Percentiles rank a stretch among this genome's conserved stretches.
These are phyloP conservation scores for Cossypha dichroa DNA, from an alignment of 2,797 vertebrate species.

Conservation along the genomic window DNA sequence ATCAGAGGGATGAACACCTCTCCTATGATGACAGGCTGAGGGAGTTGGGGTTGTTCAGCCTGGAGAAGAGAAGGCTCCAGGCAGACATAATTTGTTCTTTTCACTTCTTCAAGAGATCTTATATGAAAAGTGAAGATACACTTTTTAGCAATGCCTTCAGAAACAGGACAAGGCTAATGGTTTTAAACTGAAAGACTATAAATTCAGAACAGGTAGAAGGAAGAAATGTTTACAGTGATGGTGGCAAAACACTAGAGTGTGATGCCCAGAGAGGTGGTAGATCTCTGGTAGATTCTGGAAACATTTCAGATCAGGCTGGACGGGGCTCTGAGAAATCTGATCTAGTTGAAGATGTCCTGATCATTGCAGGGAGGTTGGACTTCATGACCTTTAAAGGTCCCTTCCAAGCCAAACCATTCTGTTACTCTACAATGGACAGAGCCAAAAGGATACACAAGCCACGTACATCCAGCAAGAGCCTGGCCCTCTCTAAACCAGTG, in stretches of 20 bases:
- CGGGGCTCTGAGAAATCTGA: background rate
- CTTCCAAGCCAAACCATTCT: background rate
- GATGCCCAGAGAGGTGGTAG: background rate
- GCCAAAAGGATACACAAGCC: background rate
- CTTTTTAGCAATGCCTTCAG: background rate
- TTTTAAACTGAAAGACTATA: background rate
- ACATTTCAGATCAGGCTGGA: background rate
- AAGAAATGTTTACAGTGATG: background rate
- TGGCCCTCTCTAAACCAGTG: background rate
- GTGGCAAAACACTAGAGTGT: background rate
- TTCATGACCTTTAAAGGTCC: background rate
- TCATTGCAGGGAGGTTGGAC: background rate
- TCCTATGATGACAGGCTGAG: background rate
- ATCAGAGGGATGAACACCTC: background rate
- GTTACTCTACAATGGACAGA: background rate
- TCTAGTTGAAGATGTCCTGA: background rate
- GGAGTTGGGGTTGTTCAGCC: background rate
- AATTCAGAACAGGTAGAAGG: background rate
- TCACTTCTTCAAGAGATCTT: background rate
- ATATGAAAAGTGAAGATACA: background rate
- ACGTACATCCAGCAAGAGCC: background rate
- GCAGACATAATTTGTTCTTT: background rate
- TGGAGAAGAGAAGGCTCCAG: background rate
- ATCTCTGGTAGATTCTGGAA: background rate
- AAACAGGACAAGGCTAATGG: background rate